A percentile compares a stretch with the other conserved stretches of the same genome.
Evolutionary conservation across 2,888 invertebrate genomes (phyloP).

Genomic region (Drosophila paramelanica): DNA sequence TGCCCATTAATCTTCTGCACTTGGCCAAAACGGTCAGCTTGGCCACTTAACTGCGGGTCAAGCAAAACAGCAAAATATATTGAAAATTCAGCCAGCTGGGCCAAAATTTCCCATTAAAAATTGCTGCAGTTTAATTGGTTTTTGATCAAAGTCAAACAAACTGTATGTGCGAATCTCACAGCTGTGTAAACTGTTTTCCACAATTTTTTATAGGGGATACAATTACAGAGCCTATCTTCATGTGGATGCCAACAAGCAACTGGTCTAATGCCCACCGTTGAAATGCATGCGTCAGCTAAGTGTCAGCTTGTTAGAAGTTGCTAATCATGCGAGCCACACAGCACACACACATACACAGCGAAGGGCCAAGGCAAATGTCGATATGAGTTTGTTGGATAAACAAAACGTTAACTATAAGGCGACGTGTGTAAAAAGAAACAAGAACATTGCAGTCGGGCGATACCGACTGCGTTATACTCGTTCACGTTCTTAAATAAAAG

Average conservation of each 20-base stretch:
- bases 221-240: neutral
- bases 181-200: constrained; percentile 40
- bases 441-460: too few relatives aligned
- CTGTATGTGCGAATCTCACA: constrained; percentile 12
- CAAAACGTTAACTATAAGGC: constrained; percentile 40
- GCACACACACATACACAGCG: constrained; percentile 1
- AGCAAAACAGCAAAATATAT: constrained; percentile 17
- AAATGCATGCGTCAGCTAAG: constrained; percentile 72
- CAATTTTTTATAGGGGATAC: constrained; percentile 2
- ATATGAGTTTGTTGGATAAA: constrained; percentile 63
- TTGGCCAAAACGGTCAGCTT: constrained; percentile 22
- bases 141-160: constrained; percentile 36
- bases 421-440: constrained; percentile 11
- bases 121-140: constrained; percentile 35
- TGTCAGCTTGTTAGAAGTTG: constrained; percentile 71
- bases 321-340: constrained; percentile 62
- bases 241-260: constrained; percentile 5
- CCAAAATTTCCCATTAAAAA: constrained; percentile 18
- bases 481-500: too few relatives aligned
- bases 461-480: too few relatives aligned
- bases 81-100: constrained; percentile 24
- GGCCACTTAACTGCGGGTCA: constrained; percentile 19
- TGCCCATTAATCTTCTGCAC: constrained; percentile 57
- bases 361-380: constrained; percentile 41
- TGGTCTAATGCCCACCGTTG: constrained; percentile 28